Base-by-base conservation (phyloP, 2,888 invertebrate species). In the Clunio marinus region DNA sequence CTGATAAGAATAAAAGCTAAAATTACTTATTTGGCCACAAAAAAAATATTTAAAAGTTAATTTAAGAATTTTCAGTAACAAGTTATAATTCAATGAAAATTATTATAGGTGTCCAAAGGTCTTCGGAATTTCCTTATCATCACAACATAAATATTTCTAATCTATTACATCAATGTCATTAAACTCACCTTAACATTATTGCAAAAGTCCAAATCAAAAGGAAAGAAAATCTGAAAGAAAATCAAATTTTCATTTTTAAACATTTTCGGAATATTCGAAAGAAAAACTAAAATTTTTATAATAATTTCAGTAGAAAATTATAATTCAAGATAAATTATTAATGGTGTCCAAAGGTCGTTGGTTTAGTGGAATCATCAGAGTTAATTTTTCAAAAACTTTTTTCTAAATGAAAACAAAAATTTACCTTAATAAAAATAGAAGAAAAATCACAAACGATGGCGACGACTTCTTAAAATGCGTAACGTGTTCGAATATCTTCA, bases 401-500 rank as follows among this genome's bases (percentile, higher is more conserved):
- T 10, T 41, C 1, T 24, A 37, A 22, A 13, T 10, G 13, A 63
- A 24, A 51, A 8, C 3, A 15, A 45, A 3, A 51, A 51, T 20
- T 51, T 20, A 51, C 51, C 17, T 51, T 7, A 17, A 13, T n/a
- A 20, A 51, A 51, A 51, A n/a, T 41, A 41, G 41, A 15, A 8
- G 51, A 51, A 20, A 51, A 51, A 51, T 51, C 51, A 51, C 51
- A 51, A 17, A 32, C 1, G 3, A 15, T 28, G 17, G 20, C 13
- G 20, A 22, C 2, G 37, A 35, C 51, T 51, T 70, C 75, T 87
- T 92, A 99, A 84, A 99, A 99, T 5, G 99, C 99, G 77, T 96
- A 99, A 82, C 97, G 87, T 45, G 99, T 99, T 78, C 99, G 85
- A 74, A 99, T 94, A 78, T 99, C 99, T 83, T 99, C 99, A 67